Evolutionary conservation across 2,113 vertebrate species (phyloP).

Genomic region (Grallaria varia): DNA sequence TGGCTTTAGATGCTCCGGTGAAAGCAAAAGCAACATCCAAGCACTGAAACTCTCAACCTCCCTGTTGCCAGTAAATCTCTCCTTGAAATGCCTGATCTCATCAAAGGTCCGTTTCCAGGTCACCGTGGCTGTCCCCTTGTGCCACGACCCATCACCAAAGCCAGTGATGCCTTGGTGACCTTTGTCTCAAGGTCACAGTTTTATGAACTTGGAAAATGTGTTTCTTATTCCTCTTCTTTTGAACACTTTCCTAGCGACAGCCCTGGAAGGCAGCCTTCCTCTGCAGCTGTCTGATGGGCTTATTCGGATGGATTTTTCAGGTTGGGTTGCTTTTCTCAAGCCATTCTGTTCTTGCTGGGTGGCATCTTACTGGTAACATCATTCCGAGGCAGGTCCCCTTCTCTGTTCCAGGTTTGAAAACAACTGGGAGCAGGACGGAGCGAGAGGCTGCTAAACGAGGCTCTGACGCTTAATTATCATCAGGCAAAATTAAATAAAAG

Average conservation of each 20-base stretch:
- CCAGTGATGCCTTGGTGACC: neutral
- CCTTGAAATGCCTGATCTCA: neutral
- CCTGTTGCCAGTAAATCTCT: neutral
- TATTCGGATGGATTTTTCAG: neutral
- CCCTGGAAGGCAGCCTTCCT: neutral
- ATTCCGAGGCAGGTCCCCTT: neutral
- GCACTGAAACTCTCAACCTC: neutral
- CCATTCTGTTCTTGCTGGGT: neutral
- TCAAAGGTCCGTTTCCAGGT: neutral
- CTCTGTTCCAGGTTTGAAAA: neutral
- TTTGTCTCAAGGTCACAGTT: neutral
- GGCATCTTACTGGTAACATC: neutral
- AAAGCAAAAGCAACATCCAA: neutral
- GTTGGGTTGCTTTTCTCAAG: neutral
- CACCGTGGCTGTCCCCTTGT: neutral
- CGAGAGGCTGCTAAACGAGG: neutral
- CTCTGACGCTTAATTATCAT: neutral
- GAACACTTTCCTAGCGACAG: neutral
- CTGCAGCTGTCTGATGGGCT: neutral
- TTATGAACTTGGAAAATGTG: neutral
- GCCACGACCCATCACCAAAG: rapidly evolving
- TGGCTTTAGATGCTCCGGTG: neutral
- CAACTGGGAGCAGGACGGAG: neutral
- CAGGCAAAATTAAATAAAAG: slow-evolving; percentile 22
- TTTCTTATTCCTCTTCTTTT: neutral